Evolutionary conservation across 2,797 vertebrate genomes (phyloP), one percentile per base, ranked within the genome.

Genomic region (Leptatherina wallacei): DNA sequence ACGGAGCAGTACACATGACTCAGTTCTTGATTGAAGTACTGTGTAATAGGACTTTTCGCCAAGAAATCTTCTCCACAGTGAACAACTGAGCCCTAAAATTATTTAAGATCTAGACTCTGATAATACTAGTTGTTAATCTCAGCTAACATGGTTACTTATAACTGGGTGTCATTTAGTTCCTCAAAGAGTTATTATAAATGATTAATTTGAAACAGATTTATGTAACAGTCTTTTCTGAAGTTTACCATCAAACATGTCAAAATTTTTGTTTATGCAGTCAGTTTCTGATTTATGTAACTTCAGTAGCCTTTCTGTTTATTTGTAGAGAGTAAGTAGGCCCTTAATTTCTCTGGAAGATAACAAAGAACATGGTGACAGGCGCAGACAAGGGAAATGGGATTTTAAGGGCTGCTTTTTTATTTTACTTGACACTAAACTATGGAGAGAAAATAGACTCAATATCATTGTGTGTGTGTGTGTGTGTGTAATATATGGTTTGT

Each of bases 291-390:
- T 30, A 6, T 55, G 14, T 11, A 16, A 42, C 64, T 51, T 42
- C 30, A 1, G 27, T 4, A 35, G 30, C 42, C 10, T 55, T 35
- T 44, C 30, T 69, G 61, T 61, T 65, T 67, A 42, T 61, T 74
- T 64, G 44, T 22, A 49, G 8, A 49, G 20, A 49, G n/a, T 3
- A n/a, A 2, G 40, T 14, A 16, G 40, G 40, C 47, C 47, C n/a
- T 51, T 52, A 12, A 52, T 52, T 52, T 52, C 12, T 27, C 51
- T 52, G 22, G 22, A 51, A 22, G 47, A 52, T 24, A 52, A 16
- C 16, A 12, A 13, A 52, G 24, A 27, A 52, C 22, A 24, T 24
- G 51, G 24, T 29, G 11, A 29, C 27, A 49, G 20, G 20, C 8
- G 20, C 2, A 49, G 44, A 18, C 20, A 49, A 22, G 20, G 44